Percentiles rank a stretch among this genome's conserved stretches.
These are phyloP conservation scores for Lordiphosa clarofinis DNA, from an alignment of 1,140 invertebrate genomes.

Conservation along the genomic window DNA sequence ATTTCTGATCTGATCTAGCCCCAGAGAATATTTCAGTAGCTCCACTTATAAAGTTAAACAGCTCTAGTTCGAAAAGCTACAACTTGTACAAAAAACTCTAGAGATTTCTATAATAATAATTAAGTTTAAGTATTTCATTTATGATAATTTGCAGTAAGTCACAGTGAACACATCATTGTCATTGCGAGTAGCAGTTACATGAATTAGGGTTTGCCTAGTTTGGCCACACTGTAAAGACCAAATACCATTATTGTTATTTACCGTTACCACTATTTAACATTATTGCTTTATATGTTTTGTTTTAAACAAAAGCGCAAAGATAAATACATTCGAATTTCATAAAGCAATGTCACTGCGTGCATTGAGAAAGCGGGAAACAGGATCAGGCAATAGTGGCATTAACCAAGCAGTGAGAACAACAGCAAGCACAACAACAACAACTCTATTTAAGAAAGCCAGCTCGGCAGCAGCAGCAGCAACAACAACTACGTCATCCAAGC, in stretches of 20 bases:
- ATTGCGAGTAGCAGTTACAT: too few relatives aligned
- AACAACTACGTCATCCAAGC: conserved; percentile 37
- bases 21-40: too few relatives aligned
- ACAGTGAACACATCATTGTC: too few relatives aligned
- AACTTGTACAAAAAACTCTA: too few relatives aligned
- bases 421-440: conserved; percentile 30
- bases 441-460: conserved; percentile 56
- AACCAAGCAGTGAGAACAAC: conserved; percentile 15
- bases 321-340: conserved; percentile 3
- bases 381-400: conserved; percentile 20
- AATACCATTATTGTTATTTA: not conserved
- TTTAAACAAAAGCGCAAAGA: not conserved
- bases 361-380: conserved; percentile 66
- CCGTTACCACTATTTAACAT: too few relatives aligned
- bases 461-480: conserved; percentile 27
- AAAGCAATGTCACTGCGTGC: conserved; percentile 77
- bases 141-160: too few relatives aligned
- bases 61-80: too few relatives aligned
- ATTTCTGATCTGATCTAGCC: too few relatives aligned
- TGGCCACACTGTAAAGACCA: not conserved
- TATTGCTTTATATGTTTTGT: not conserved
- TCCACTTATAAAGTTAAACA: too few relatives aligned
- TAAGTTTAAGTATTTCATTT: too few relatives aligned
- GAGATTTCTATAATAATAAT: too few relatives aligned
- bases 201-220: not conserved